A percentile compares a stretch with the other conserved stretches of the same genome.
Evolutionary conservation across 2,888 invertebrate species (phyloP).

Genomic region (Drosophila prolongata): DNA sequence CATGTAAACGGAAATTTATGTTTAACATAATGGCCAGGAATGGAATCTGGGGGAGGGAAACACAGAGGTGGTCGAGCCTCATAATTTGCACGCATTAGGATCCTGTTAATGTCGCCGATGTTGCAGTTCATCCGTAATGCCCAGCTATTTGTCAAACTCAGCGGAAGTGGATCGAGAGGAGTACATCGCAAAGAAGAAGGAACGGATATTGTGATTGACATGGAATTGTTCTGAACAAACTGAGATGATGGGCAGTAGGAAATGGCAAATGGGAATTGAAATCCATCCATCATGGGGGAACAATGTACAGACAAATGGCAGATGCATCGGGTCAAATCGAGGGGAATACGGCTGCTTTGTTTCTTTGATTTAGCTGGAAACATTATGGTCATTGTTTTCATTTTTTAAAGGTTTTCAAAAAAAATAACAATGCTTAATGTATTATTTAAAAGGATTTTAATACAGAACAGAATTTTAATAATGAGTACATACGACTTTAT

Average conservation of each 20-base stretch:
- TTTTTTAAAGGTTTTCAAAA: too few relatives aligned
- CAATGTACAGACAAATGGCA: slow-evolving; percentile 6
- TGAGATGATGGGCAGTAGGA: not conserved
- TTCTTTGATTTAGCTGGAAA: not conserved
- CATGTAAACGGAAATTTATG: slow-evolving; percentile 73
- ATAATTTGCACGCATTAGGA: slow-evolving; percentile 70
- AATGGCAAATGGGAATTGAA: not conserved
- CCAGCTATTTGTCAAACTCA: slow-evolving; percentile 66
- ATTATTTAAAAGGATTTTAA: too few relatives aligned
- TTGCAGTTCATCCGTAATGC: slow-evolving; percentile 54
- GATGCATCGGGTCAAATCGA: not conserved
- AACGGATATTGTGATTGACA: slow-evolving; percentile 34
- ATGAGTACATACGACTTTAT: too few relatives aligned
- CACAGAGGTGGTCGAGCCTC: slow-evolving; percentile 13
- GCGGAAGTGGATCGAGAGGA: slow-evolving; percentile 18
- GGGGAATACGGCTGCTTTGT: not conserved
- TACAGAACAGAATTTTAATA: too few relatives aligned
- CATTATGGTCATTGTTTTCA: not conserved
- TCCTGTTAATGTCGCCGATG: slow-evolving; percentile 56
- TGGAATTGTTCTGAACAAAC: slow-evolving; percentile 13
- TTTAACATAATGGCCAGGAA: slow-evolving; percentile 58
- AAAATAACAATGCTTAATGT: too few relatives aligned
- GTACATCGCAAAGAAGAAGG: not conserved
- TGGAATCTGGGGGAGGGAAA: slow-evolving; percentile 35
- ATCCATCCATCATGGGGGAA: slow-evolving; percentile 17